Evolutionary conservation across 1,140 invertebrate species (phyloP).

Genomic region (Prorops nasuta): DNA sequence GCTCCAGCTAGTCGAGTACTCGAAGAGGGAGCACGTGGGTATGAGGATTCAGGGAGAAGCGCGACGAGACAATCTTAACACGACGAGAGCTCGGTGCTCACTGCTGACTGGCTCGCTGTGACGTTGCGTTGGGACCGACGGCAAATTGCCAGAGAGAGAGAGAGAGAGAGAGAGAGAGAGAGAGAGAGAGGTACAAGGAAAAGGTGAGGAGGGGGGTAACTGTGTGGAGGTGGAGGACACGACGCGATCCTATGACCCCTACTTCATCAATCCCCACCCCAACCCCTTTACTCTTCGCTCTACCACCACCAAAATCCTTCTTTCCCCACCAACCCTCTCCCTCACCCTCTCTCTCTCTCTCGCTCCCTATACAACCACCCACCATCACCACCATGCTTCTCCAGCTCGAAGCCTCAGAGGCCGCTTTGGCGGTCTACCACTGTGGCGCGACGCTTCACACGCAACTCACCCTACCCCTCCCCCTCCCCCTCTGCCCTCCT

Average conservation of each 20-base stretch:
- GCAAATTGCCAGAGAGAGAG: too few species aligned
- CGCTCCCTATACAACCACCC: too few species aligned
- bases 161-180: too few species aligned
- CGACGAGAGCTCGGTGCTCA: constrained; percentile 42
- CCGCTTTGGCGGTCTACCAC: not conserved
- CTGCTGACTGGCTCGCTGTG: constrained; percentile 10
- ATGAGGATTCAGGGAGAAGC: not conserved
- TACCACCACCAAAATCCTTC: not conserved
- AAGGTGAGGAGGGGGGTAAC: too few species aligned
- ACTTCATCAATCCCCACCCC: not conserved
- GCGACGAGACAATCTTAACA: constrained; percentile 15
- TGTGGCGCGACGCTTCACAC: not conserved
- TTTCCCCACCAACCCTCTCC: not conserved
- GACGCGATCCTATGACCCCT: not conserved
- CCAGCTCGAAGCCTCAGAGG: too few species aligned
- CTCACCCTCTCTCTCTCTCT: not conserved
- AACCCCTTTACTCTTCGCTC: not conserved
- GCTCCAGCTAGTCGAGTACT: not conserved
- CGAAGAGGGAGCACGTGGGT: constrained; percentile 32
- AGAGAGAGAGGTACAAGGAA: not conserved
- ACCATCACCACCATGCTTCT: too few species aligned
- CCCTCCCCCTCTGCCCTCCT: not conserved
- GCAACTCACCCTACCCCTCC: not conserved
- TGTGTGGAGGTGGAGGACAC: not conserved
- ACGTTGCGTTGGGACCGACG: not conserved